phyloP scores from a whole-genome alignment of 2,113 vertebrate species.

The Cryptomyrus ogoouensis region DNA sequence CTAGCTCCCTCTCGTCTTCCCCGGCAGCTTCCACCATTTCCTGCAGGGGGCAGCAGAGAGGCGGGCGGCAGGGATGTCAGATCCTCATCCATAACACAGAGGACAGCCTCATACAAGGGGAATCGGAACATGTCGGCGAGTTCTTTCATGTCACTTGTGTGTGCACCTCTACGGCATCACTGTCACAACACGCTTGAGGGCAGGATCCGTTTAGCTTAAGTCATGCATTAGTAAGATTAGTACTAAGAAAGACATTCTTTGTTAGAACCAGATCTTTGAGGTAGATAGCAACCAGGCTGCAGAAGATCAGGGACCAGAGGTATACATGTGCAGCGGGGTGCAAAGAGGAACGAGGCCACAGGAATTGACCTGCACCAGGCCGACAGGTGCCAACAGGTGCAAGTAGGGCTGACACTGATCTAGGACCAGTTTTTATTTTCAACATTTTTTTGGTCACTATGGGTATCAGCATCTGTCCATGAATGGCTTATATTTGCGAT shows the following conservation, averaged over 20 bases:
- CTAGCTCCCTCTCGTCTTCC: constrained; percentile 90
- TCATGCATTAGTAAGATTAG: not conserved
- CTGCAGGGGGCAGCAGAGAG: constrained; percentile 47
- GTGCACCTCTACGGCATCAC: not conserved
- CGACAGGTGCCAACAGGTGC: not conserved
- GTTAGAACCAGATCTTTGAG: not conserved
- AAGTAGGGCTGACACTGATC: not conserved
- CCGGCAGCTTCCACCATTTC: constrained; percentile 99
- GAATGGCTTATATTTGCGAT: not conserved
- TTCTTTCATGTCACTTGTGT: not conserved
- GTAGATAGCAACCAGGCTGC: not conserved
- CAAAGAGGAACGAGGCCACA: not conserved
- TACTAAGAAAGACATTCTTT: not conserved
- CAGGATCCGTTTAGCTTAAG: not conserved
- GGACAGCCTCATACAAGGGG: not conserved
- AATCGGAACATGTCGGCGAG: not conserved
- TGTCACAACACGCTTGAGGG: not conserved
- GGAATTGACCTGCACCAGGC: not conserved
- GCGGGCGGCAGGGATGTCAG: not conserved
- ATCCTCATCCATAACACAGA: not conserved
- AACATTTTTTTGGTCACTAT: not conserved
- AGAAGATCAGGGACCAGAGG: not conserved
- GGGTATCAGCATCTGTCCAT: not conserved
- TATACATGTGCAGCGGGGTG: not conserved
- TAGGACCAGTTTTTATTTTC: not conserved